phyloP scores from a whole-genome alignment of 2,113 vertebrate genomes.

The Hemibagrus wyckioides region DNA sequence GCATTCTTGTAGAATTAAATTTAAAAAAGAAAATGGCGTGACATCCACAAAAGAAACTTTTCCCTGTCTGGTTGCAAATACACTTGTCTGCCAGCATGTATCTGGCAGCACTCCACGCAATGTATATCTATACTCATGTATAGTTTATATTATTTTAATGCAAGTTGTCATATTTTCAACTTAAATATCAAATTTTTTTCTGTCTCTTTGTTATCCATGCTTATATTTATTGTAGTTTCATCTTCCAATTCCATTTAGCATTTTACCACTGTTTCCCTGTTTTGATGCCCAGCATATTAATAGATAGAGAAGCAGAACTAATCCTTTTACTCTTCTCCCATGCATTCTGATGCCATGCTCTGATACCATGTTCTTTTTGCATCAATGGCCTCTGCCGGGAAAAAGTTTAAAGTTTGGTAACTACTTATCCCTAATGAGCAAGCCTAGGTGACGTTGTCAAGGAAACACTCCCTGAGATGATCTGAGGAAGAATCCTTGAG shows the following conservation, averaged over 20 bases:
- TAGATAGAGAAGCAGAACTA: background rate
- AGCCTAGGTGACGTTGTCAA: no score
- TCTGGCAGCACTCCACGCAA: background rate
- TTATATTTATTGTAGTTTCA: no score
- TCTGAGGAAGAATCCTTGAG: no score
- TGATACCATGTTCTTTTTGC: background rate
- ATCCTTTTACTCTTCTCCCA: background rate
- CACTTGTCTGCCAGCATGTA: background rate
- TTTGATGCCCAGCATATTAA: background rate
- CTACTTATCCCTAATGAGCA: no score
- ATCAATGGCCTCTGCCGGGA: background rate
- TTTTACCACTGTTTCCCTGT: background rate
- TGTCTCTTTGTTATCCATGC: no score
- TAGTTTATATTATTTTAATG: background rate
- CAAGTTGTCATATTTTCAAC: no score
- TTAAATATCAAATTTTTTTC: no score
- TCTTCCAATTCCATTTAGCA: no score
- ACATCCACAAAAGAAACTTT: slow-evolving; percentile 53
- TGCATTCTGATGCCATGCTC: background rate
- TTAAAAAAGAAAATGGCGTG: slow-evolving; percentile 55
- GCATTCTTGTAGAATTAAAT: slow-evolving; percentile 69
- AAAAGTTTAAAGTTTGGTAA: no score
- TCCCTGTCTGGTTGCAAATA: slow-evolving; percentile 39
- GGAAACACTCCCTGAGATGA: no score
- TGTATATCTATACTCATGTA: background rate